These are phyloP conservation scores for Dermatemys mawii DNA, from an alignment of 2,113 vertebrate genomes.

Conservation along the genomic window DNA sequence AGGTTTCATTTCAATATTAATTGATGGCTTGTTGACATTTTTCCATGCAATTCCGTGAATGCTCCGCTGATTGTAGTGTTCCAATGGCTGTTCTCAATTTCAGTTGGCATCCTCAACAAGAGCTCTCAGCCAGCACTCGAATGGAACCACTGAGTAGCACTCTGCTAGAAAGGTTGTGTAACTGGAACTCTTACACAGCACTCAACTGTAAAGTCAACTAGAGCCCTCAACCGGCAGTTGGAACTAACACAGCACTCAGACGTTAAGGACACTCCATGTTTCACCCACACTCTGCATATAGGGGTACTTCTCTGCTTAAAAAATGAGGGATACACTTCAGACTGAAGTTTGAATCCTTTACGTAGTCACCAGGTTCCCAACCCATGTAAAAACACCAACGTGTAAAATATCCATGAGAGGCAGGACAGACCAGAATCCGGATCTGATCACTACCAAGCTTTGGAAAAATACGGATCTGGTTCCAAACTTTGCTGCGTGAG, in stretches of 20 bases:
- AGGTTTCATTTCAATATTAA: background rate
- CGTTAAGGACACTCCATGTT: background rate
- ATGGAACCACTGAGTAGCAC: background rate
- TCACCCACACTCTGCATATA: background rate
- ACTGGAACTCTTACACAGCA: background rate
- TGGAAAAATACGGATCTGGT: background rate
- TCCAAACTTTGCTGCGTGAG: background rate
- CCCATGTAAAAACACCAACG: background rate
- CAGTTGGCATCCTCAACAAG: background rate
- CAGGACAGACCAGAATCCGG: background rate
- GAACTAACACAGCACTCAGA: background rate
- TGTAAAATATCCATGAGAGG: background rate
- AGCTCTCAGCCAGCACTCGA: background rate
- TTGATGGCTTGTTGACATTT: background rate
- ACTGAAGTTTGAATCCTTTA: background rate
- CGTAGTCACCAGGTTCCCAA: background rate
- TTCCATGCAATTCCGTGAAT: background rate
- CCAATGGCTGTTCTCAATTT: background rate
- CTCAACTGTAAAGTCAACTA: background rate
- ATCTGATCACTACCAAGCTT: background rate
- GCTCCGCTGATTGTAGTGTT: background rate
- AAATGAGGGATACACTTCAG: background rate
- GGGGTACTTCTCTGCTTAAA: background rate
- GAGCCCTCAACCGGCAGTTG: background rate
- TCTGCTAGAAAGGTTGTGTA: background rate